Conservation (phyloP, 2,888 invertebrate species). For the Pyrocoelia pectoralis region DNA sequence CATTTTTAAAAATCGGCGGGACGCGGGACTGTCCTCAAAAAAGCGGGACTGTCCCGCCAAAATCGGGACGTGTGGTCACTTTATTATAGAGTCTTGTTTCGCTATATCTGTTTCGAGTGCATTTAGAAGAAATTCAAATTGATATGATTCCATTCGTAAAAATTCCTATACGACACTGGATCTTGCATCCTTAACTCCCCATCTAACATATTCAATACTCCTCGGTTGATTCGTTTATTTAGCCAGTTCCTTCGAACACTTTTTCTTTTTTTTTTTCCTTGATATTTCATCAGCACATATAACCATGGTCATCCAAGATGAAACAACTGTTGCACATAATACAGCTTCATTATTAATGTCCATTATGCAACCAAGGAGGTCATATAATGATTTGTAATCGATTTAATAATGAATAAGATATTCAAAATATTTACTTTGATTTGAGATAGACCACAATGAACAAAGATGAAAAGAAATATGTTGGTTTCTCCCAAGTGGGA, state of each 20-base stretch:
- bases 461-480: no score
- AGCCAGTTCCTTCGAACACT: background rate
- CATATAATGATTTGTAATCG: background rate
- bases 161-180: constrained; percentile 4
- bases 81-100: background rate
- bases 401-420: no score
- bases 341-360: constrained; percentile 1
- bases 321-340: constrained; percentile 2
- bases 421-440: background rate
- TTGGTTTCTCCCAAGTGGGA: no score
- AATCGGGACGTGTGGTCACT: no score
- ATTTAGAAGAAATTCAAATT: background rate
- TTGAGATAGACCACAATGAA: background rate
- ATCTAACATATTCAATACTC: constrained; percentile 6
- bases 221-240: background rate
- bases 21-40: no score
- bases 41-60: no score
- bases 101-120: constrained; percentile 1
- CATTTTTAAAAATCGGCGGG: no score
- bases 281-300: background rate
- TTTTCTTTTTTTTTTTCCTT: constrained; percentile 1
- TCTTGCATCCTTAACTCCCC: background rate
- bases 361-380: constrained; percentile 3
- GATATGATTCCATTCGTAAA: background rate
- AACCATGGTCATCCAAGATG: background rate